A percentile compares a stretch with the other conserved stretches of the same genome.
Conservation (phyloP, 2,888 invertebrate genomes). For the Apomyelois bistriatella region DNA sequence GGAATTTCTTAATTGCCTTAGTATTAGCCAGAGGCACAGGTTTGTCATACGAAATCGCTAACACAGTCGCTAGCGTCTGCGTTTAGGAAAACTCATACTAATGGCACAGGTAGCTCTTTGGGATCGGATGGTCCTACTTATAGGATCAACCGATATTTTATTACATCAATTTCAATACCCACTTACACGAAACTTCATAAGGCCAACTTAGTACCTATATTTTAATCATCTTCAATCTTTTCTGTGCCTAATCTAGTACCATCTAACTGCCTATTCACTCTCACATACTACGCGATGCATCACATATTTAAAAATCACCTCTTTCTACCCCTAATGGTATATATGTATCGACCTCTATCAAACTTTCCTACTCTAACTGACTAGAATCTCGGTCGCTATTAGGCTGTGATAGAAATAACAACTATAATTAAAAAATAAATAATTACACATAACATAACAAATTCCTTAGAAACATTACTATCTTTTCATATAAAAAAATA, state of each 20-base stretch:
- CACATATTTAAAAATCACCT: conserved; percentile 59
- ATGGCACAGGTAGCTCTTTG: no score
- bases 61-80: no score
- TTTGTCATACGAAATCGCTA: no score
- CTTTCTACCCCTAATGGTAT: conserved; percentile 50
- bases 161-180: conserved; percentile 7
- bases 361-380: conserved; percentile 31
- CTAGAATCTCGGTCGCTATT: conserved; percentile 23
- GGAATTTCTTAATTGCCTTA: no score
- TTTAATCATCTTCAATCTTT: conserved; percentile 18
- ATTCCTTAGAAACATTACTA: background rate
- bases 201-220: conserved; percentile 36
- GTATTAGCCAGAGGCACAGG: no score
- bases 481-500: background rate
- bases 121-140: no score
- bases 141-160: no score
- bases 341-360: conserved; percentile 33
- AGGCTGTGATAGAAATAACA: conserved; percentile 6
- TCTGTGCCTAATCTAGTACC: conserved; percentile 31
- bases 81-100: no score
- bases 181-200: conserved; percentile 40
- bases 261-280: conserved; percentile 42
- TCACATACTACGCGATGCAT: conserved; percentile 50
- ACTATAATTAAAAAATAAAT: background rate
- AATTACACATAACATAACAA: background rate